phyloP scores from a whole-genome alignment of 2,888 invertebrate species.

The Endomychus coccineus region DNA sequence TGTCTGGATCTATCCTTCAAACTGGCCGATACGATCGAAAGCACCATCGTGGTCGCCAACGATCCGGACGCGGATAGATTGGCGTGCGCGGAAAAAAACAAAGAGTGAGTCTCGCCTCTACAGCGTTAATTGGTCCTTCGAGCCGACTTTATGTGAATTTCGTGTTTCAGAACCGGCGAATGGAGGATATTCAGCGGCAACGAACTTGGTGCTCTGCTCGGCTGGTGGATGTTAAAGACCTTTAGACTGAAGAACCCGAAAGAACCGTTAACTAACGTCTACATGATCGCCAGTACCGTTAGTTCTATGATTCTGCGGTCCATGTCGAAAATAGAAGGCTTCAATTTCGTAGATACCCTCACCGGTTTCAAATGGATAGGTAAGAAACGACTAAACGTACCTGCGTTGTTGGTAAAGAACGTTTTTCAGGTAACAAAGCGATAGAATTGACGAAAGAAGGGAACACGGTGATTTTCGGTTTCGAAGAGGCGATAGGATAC shows the following conservation, averaged over 20 bases:
- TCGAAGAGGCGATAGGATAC: slow-evolving; percentile 97
- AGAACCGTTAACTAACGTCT: slow-evolving; percentile 54
- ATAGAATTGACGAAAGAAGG: slow-evolving; percentile 62
- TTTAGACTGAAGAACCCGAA: slow-evolving; percentile 48
- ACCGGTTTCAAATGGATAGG: slow-evolving; percentile 99
- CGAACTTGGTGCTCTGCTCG: slow-evolving; percentile 87
- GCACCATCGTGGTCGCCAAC: slow-evolving; percentile 82
- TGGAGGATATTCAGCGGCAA: slow-evolving; percentile 95
- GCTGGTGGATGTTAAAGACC: slow-evolving; percentile 82
- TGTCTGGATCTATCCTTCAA: slow-evolving; percentile 56
- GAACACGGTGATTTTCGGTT: slow-evolving; percentile 83
- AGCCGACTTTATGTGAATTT: slow-evolving; percentile 8
- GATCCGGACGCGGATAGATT: slow-evolving; percentile 98
- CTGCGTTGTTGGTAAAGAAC: not conserved
- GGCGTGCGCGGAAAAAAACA: slow-evolving; percentile 81
- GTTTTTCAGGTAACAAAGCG: slow-evolving; percentile 60
- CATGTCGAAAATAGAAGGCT: slow-evolving; percentile 73
- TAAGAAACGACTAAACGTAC: slow-evolving; percentile 24
- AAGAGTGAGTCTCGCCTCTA: slow-evolving; percentile 45
- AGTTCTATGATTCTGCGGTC: slow-evolving; percentile 89
- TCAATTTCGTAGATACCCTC: slow-evolving; percentile 75
- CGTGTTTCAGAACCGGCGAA: slow-evolving; percentile 46
- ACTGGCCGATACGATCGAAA: slow-evolving; percentile 65
- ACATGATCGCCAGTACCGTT: slow-evolving; percentile 88
- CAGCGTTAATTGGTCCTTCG: too few species aligned